Conservation (phyloP, 2,888 invertebrate species). For the Dynastes maya region DNA sequence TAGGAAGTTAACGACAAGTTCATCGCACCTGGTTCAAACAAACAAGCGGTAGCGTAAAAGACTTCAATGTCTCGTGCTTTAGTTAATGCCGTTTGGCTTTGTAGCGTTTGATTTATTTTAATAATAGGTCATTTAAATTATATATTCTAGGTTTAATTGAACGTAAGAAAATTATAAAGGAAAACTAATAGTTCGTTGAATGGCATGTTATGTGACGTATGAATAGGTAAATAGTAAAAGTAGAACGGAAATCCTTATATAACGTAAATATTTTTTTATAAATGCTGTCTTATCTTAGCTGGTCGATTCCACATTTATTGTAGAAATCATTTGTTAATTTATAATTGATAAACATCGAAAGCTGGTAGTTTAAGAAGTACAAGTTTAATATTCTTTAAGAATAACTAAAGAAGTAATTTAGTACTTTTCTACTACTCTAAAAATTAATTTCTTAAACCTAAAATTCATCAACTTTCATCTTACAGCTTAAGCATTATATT, state of each 20-base stretch:
- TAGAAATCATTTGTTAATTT: too few relatives aligned
- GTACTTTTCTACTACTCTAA: too few relatives aligned
- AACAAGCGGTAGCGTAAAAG: not conserved
- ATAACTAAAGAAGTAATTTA: too few relatives aligned
- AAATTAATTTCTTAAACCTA: too few relatives aligned
- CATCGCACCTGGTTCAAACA: conserved; percentile 29
- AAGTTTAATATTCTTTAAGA: too few relatives aligned
- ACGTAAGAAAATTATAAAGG: conserved; percentile 8
- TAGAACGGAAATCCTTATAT: conserved; percentile 6
- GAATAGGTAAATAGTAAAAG: conserved; percentile 20
- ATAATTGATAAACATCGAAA: too few relatives aligned
- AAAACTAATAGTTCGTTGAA: conserved; percentile 1
- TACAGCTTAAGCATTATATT: too few relatives aligned
- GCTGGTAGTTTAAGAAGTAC: too few relatives aligned
- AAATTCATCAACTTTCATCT: too few relatives aligned
- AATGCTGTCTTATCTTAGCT: not conserved
- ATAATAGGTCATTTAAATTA: not conserved
- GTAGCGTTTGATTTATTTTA: conserved; percentile 5
- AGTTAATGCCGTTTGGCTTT: not conserved
- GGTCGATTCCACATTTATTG: too few relatives aligned
- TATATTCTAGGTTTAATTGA: conserved; percentile 6
- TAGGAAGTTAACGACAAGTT: conserved; percentile 41
- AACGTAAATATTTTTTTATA: conserved; percentile 1
- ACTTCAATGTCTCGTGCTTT: not conserved
- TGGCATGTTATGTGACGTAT: conserved; percentile 29